A percentile compares a stretch with the other conserved stretches of the same genome.
Evolutionary conservation across 2,797 vertebrate species (phyloP).

Genomic region (Meda fulgida): DNA sequence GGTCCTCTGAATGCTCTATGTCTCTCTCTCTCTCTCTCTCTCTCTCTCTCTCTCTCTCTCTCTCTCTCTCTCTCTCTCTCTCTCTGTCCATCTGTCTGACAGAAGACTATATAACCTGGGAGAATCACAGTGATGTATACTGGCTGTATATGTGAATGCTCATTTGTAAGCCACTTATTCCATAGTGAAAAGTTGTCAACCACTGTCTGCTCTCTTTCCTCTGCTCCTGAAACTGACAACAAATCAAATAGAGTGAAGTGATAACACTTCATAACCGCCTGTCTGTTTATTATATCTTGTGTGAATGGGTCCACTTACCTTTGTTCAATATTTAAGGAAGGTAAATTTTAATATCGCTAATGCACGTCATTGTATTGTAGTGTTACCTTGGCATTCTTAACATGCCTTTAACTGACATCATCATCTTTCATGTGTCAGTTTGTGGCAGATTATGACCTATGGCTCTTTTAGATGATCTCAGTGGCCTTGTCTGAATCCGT

Average conservation of each 20-base stretch:
- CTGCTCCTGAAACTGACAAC: conserved; percentile 74
- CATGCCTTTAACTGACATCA: conserved; percentile 11
- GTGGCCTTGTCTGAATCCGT: conserved; percentile 26
- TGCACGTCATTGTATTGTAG: not conserved
- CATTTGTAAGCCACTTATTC: conserved; percentile 76
- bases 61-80: conserved; percentile 34
- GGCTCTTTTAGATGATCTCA: conserved; percentile 26
- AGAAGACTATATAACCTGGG: conserved; percentile 69
- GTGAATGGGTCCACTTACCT: conserved; percentile 26
- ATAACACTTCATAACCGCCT: conserved; percentile 62
- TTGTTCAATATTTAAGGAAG: conserved; percentile 22
- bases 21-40: conserved; percentile 30
- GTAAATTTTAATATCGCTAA: conserved; percentile 1
- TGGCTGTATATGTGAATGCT: conserved; percentile 68
- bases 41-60: conserved; percentile 49
- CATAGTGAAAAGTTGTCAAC: conserved; percentile 70
- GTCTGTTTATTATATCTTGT: conserved; percentile 64
- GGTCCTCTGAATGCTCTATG: conserved; percentile 54
- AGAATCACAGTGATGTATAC: conserved; percentile 65
- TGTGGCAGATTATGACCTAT: conserved; percentile 1
- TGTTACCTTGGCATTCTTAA: conserved; percentile 45
- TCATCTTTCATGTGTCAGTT: conserved; percentile 23
- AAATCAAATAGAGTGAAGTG: conserved; percentile 71
- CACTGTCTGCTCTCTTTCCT: conserved; percentile 73
- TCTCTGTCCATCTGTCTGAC: conserved; percentile 59